Conservation (phyloP, 2,113 vertebrate genomes). For the Crotophaga sulcirostris region DNA sequence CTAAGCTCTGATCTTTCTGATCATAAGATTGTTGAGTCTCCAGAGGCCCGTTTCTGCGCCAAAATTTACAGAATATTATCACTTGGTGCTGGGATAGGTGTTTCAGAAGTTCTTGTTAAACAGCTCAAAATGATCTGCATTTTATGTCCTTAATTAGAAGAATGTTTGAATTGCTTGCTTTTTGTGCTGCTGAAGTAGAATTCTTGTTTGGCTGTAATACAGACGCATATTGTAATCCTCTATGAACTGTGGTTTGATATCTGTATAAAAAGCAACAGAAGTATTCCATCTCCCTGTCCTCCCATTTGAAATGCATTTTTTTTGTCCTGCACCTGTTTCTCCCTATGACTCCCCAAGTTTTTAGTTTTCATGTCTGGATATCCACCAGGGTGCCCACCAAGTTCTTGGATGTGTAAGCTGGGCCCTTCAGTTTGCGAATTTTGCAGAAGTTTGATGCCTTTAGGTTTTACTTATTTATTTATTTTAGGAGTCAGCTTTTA, state of each 20-base stretch:
- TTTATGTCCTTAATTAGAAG: not conserved
- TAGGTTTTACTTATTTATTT: not conserved
- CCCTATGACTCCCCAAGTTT: not conserved
- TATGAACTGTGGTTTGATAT: not conserved
- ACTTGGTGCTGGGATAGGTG: not conserved
- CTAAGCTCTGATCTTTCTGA: not conserved
- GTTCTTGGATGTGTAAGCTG: not conserved
- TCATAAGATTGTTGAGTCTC: not conserved
- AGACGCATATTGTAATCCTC: not conserved
- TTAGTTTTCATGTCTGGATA: not conserved
- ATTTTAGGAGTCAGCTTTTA: not conserved
- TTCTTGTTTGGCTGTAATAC: not conserved
- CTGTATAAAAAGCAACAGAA: not conserved
- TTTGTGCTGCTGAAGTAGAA: not conserved
- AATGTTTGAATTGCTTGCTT: not conserved
- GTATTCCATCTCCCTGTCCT: not conserved
- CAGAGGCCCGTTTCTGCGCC: not conserved
- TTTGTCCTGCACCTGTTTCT: not conserved
- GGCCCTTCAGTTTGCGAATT: not conserved
- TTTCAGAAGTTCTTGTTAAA: conserved; percentile 9
- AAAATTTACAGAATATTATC: not conserved
- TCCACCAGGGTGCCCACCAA: not conserved
- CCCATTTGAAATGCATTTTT: not conserved
- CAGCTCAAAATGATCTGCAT: not conserved
- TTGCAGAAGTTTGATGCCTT: not conserved